phyloP scores from a whole-genome alignment of 2,888 invertebrate species.

The Xestia sexstrigata region DNA sequence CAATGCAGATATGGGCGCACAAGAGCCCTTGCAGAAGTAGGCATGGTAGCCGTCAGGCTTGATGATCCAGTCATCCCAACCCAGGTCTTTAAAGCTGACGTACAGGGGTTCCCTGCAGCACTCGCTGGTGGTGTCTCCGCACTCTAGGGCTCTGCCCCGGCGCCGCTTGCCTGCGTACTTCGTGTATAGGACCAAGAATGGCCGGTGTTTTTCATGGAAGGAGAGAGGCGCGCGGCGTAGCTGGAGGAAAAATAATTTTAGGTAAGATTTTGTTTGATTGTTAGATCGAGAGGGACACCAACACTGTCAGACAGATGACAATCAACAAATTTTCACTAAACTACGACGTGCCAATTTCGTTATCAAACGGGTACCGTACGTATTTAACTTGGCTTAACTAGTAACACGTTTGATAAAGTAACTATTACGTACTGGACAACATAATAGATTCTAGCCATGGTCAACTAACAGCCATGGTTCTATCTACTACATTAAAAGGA shows the following conservation, averaged over 20 bases:
- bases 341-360: background rate
- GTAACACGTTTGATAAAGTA: no score
- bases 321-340: background rate
- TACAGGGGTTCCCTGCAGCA: slow-evolving; percentile 96
- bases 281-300: no score
- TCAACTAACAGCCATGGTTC: no score
- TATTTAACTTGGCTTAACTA: background rate
- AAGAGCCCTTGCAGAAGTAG: slow-evolving; percentile 96
- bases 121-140: slow-evolving; percentile 92
- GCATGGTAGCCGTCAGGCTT: slow-evolving; percentile 96
- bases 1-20: slow-evolving; percentile 93
- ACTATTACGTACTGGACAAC: background rate
- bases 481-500: background rate
- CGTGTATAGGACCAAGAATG: slow-evolving; percentile 95
- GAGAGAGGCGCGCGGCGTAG: slow-evolving; percentile 93
- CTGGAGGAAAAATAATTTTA: slow-evolving; percentile 72
- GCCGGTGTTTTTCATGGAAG: slow-evolving; percentile 92
- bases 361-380: background rate
- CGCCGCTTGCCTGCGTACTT: slow-evolving; percentile 93
- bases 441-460: background rate
- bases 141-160: slow-evolving; percentile 92
- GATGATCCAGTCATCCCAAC: slow-evolving; percentile 97
- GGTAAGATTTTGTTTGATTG: slow-evolving; percentile 16
- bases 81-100: slow-evolving; percentile 95
- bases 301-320: background rate